Percentiles rank a stretch among this genome's conserved stretches.
Conservation (phyloP, 2,113 vertebrate species). For the Xenotilapia leptura region DNA sequence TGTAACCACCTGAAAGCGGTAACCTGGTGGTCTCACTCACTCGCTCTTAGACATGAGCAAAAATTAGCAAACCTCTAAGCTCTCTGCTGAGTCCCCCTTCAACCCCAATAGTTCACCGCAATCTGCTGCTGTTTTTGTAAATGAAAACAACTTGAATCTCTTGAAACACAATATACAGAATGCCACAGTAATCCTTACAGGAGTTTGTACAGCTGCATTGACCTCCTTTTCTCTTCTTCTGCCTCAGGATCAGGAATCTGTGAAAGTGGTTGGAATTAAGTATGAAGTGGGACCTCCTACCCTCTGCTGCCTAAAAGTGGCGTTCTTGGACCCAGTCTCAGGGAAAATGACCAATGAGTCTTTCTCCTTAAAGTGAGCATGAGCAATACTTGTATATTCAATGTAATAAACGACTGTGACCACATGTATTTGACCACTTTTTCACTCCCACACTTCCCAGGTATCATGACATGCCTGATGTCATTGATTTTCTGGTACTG, state of each 20-base stretch:
- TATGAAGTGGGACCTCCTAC: slow-evolving; percentile 96
- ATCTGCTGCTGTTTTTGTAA: neutral
- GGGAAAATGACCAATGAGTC: slow-evolving; percentile 97
- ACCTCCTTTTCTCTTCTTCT: neutral
- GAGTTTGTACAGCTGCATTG: neutral
- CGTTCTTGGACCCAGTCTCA: slow-evolving; percentile 90
- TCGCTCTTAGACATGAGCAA: neutral
- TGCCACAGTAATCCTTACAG: neutral
- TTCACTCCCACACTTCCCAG: slow-evolving; percentile 49
- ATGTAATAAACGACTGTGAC: neutral
- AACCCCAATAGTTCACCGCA: neutral
- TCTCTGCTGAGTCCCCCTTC: neutral
- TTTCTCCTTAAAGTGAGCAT: slow-evolving; percentile 93
- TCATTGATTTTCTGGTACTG: slow-evolving; percentile 96
- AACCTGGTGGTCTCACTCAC: neutral
- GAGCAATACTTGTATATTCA: neutral
- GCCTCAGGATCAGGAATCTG: slow-evolving; percentile 92
- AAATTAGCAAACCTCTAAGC: neutral
- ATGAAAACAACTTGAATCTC: neutral
- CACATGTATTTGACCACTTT: neutral
- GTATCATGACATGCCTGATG: slow-evolving; percentile 99
- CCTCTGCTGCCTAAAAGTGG: slow-evolving; percentile 94
- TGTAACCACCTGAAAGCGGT: neutral
- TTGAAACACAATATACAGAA: neutral
- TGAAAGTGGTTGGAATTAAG: slow-evolving; percentile 97